Percentiles rank a stretch among this genome's conserved stretches.
These are phyloP conservation scores for Drosophila algonquin DNA, from an alignment of 2,888 invertebrate species.

Conservation along the genomic window DNA sequence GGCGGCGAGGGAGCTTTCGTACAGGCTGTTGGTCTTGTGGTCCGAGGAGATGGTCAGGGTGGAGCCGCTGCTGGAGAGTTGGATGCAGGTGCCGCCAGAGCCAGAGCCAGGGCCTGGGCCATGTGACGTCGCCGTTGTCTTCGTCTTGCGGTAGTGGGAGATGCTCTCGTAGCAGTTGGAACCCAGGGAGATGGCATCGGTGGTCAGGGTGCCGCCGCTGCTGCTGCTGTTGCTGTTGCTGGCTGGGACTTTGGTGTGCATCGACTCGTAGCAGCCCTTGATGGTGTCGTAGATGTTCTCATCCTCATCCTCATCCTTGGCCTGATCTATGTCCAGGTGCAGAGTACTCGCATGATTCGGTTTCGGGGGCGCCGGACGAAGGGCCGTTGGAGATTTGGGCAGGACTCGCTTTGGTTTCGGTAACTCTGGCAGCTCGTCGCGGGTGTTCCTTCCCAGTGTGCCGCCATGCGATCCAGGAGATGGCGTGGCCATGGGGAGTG, in stretches of 20 bases:
- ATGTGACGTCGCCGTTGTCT: conserved; percentile 8
- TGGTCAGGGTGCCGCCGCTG: conserved; percentile 35
- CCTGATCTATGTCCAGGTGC: neutral
- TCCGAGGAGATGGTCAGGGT: conserved; percentile 83
- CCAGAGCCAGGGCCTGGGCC: neutral
- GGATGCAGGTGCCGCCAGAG: conserved; percentile 31
- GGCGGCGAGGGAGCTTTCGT: conserved; percentile 80
- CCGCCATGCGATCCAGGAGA: conserved; percentile 56
- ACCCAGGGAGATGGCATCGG: conserved; percentile 74
- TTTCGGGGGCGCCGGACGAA: conserved; percentile 65
- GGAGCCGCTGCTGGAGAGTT: conserved; percentile 81
- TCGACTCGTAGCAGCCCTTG: conserved; percentile 84
- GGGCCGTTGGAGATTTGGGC: conserved; percentile 65
- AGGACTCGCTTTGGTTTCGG: conserved; percentile 82
- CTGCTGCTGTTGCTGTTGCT: conserved; percentile 3
- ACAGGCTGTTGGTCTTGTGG: conserved; percentile 83
- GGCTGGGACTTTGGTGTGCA: conserved; percentile 52
- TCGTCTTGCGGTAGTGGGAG: conserved; percentile 67
- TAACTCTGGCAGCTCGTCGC: conserved; percentile 77
- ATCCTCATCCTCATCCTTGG: conserved; percentile 70
- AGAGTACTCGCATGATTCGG: conserved; percentile 17
- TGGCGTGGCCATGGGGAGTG: conserved; percentile 48
- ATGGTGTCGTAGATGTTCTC: conserved; percentile 88
- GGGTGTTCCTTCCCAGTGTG: conserved; percentile 76
- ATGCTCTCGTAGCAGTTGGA: conserved; percentile 84